Evolutionary conservation across 2,888 invertebrate genomes (phyloP), one percentile per base, ranked within the genome.

Genomic region (Drosophila kambysellisi): DNA sequence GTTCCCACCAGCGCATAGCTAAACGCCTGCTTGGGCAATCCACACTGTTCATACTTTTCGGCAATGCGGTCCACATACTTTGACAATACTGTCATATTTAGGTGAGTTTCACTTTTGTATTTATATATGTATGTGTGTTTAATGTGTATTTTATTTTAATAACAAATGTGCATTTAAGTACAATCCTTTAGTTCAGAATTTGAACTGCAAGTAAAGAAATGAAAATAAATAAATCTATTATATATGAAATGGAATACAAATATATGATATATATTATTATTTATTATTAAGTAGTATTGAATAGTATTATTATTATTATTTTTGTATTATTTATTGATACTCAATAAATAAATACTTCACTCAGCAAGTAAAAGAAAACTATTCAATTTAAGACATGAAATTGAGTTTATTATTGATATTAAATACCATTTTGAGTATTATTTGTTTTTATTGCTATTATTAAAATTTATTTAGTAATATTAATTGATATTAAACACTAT

Each of bases 51-150:
- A 79, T 94, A 94, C 81, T 94, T 95, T 62, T 93, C 92, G 51
- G 95, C 94, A 65, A 95, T 94, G 76, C 94, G 94, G 85, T 95
- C 94, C 70, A 96, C 91, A 81, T 95, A 94, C 92, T 96, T 96
- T 4, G 96, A 96, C 79, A 96, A 71, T 35, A 91, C 88, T 52
- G 86, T 83, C 93, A 93, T 93, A 61, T 64, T 74, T 57, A 29
- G 48, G 60, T 56, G 43, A 37, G 72, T 63, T 46, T 4, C 25
- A 30, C 37, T 7, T 37, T 15, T 53, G 32, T 35, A 20, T 9
- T 20, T 20, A 1, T 30, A 11, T 50, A 17, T 29, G 8, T 4
- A 17, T n/a, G 29, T 57, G 33, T 37, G 6, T 5, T 2, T 11
- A 20, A 37, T 11, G 6, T 39, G 5, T 30, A 15, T 32, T n/a